These are phyloP conservation scores for Melolontha melolontha DNA, from an alignment of 2,888 invertebrate genomes.

Conservation along the genomic window DNA sequence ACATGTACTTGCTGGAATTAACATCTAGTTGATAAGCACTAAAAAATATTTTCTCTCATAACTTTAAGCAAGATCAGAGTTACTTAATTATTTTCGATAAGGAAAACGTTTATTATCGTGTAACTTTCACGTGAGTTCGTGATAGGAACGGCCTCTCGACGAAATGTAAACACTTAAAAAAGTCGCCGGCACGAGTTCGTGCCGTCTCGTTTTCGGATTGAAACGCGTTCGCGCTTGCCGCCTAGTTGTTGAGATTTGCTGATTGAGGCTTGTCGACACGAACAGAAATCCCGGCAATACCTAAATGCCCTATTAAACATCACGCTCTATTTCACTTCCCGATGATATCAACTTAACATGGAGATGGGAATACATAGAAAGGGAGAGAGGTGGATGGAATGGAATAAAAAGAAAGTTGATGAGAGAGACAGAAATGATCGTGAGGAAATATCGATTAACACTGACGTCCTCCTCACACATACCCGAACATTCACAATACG, in stretches of 20 bases:
- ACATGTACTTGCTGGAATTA: too few relatives aligned
- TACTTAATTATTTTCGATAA: slow-evolving; percentile 12
- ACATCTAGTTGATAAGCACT: too few relatives aligned
- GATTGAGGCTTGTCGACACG: slow-evolving; percentile 23
- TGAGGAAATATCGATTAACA: too few relatives aligned
- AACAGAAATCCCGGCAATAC: slow-evolving; percentile 24
- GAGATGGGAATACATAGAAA: too few relatives aligned
- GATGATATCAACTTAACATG: slow-evolving; percentile 17
- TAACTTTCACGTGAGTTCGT: slow-evolving; percentile 1
- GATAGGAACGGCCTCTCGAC: slow-evolving; percentile 5
- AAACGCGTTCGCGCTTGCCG: slow-evolving; percentile 5
- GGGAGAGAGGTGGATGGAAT: too few relatives aligned
- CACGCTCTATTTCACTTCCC: slow-evolving; percentile 18
- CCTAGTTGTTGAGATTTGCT: slow-evolving; percentile 11
- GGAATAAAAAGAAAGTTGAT: too few relatives aligned
- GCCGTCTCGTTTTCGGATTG: slow-evolving; percentile 1
- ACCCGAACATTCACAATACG: too few relatives aligned
- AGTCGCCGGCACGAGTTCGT: slow-evolving; percentile 2
- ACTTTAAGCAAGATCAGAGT: too few relatives aligned
- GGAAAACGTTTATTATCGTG: slow-evolving; percentile 14
- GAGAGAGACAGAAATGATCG: too few relatives aligned
- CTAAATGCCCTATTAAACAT: slow-evolving; percentile 27
- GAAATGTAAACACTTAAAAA: slow-evolving; percentile 21
- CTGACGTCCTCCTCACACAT: too few relatives aligned
- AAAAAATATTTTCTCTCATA: too few relatives aligned